Evolutionary conservation across 2,888 invertebrate genomes (phyloP), one percentile per base, ranked within the genome.

Genomic region (Oligia latruncula): DNA sequence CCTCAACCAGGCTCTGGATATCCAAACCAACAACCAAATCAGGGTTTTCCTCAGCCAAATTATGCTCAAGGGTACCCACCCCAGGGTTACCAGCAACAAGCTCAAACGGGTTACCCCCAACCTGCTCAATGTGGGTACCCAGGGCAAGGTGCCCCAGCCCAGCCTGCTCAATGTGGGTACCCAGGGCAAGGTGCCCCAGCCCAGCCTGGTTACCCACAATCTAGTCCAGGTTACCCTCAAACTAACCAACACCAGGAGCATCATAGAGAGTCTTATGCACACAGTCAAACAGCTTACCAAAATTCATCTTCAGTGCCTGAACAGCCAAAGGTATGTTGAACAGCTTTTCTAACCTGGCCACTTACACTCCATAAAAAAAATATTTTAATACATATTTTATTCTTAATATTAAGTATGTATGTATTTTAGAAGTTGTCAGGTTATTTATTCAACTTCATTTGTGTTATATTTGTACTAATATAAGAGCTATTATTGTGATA

Each of bases 301-400:
- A 90, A 91, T 71, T 92, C 93, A 71, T 91, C 95, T 88, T 89
- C 93, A 78, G 91, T 91, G 83, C 91, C 91, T 87, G 90, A 82
- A 74, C 90, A 85, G 83, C 92, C 91, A 74, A 92, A 96, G 96
- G 96, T 96, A 96, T 88, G 94, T 94, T 91, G 68, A 88, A 81
- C 81, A 82, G 78, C 84, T 90, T 88, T 77, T 71, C 66, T 75
- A 71, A 75, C 49, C 70, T 67, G 74, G 64, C 75, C 13, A 55
- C 29, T 66, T 70, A 58, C 17, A 67, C 2, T 29, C 8, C 8
- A 49, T 79, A 29, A 67, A 52, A 65, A n/a, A 35, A 49, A 43
- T 55, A 43, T 58, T 75, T 55, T 29, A 2, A 11, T 58, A 4
- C 0, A 23, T 58, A 29, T 11, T n/a, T 58, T 9, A 23, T 58